Evolutionary conservation across 2,888 invertebrate genomes (phyloP), one percentile per base, ranked within the genome.

Genomic region (Ectemnius continuus): DNA sequence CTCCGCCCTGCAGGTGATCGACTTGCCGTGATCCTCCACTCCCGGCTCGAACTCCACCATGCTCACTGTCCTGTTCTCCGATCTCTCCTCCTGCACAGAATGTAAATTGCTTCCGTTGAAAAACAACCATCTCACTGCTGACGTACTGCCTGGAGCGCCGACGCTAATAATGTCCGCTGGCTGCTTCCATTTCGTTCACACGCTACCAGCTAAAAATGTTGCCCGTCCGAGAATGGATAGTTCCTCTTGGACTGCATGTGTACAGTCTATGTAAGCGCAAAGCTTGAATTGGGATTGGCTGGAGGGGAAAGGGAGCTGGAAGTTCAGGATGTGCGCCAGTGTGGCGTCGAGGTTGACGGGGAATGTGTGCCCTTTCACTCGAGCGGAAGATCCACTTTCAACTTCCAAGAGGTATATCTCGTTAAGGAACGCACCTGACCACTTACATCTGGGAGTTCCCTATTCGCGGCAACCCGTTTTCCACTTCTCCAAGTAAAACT

Each of bases 31-130:
- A 92, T 97, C 97, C 89, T 97, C 97, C 83, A 96, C 94, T 71
- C 96, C 95, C 70, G 97, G 97, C 87, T 96, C 95, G 92, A 97
- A 97, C 91, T 95, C 96, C 92, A 97, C 93, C 91, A 95, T 95
- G 89, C 97, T 97, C 88, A 95, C 94, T 80, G 97, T 97, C 85
- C 95, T 93, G 91, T 97, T 97, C 88, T 96, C 96, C 47, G 94
- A 93, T 78, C 94, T 93, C 89, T 96, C 96, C 91, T 96, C 96
- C 96, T 96, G 93, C 11, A 88, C 90, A 67, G 62, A 4, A 61
- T 28, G 59, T 26, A 66, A 66, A 46, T 20, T 46, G 23, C 52
- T 5, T 23, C 16, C 18, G 11, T 16, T 45, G 28, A 45, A 48
- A 62, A 16, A 61, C 36, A 23, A 46, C 14, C 4, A 5, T n/a